Percentiles rank a stretch among this genome's conserved stretches.
phyloP scores from a whole-genome alignment of 2,797 vertebrate species.

The Sylvia borin region DNA sequence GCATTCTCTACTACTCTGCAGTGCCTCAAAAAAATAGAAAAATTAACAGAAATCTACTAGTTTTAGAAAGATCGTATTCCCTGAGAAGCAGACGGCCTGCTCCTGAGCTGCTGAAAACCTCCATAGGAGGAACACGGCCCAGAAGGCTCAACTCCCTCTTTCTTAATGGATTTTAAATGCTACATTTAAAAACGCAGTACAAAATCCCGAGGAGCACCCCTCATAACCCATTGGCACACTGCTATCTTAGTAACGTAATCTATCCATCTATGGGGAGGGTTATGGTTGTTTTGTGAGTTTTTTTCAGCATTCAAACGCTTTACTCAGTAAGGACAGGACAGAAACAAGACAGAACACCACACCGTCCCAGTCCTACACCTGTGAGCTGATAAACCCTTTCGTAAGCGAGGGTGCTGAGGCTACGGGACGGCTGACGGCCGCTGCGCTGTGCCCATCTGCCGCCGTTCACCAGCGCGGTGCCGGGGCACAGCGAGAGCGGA shows the following conservation, averaged over 20 bases:
- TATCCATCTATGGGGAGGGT: accelerated
- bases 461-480: neutral
- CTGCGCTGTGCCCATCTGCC: too few species aligned
- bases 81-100: neutral
- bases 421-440: accelerated
- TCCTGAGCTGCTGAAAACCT: neutral
- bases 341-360: accelerated
- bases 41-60: neutral
- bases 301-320: neutral
- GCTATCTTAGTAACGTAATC: accelerated
- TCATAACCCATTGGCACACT: neutral
- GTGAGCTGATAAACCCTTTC: accelerated
- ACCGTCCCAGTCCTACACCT: neutral
- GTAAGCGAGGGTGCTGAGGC: accelerated
- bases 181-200: accelerated
- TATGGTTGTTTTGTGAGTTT: accelerated
- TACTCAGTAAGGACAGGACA: accelerated
- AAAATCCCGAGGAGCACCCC: neutral
- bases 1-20: accelerated
- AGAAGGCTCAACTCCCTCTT: neutral
- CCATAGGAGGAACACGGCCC: accelerated
- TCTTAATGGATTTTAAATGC: accelerated
- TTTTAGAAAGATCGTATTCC: neutral
- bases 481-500: accelerated
- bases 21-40: neutral